Evolutionary conservation across 2,888 invertebrate species (phyloP).

Genomic region (Oligia fasciuncula): DNA sequence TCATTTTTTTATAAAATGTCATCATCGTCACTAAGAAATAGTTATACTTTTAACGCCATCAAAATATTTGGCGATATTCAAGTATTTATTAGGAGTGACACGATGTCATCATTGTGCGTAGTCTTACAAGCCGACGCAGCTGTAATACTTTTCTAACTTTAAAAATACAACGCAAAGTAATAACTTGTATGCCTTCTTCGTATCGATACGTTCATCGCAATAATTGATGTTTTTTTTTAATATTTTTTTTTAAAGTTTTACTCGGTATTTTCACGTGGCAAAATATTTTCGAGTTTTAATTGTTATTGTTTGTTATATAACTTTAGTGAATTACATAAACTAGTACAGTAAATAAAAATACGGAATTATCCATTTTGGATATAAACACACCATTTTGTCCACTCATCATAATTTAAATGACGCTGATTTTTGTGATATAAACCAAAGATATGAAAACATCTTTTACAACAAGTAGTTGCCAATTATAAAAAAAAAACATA

Average conservation of each 20-base stretch:
- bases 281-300: slow-evolving; percentile 45
- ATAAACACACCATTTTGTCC: slow-evolving; percentile 12
- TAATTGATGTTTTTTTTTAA: slow-evolving; percentile 63
- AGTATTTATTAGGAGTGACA: slow-evolving; percentile 46
- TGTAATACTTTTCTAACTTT: slow-evolving; percentile 55
- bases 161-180: slow-evolving; percentile 67
- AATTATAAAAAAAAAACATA: slow-evolving; percentile 39
- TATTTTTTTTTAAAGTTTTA: slow-evolving; percentile 55
- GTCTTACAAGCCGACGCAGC: slow-evolving; percentile 22
- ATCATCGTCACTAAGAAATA: slow-evolving; percentile 31
- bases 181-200: slow-evolving; percentile 67
- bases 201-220: slow-evolving; percentile 66
- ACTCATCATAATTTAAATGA: slow-evolving; percentile 39
- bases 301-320: slow-evolving; percentile 53
- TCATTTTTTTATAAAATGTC: slow-evolving; percentile 36
- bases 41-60: slow-evolving; percentile 58
- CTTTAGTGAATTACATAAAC: slow-evolving; percentile 52
- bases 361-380: slow-evolving; percentile 32
- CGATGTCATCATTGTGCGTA: slow-evolving; percentile 26
- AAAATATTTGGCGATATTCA: slow-evolving; percentile 57
- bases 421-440: slow-evolving; percentile 54
- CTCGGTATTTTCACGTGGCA: slow-evolving; percentile 65
- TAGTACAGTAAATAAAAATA: slow-evolving; percentile 13
- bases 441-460: slow-evolving; percentile 63
- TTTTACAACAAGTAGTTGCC: slow-evolving; percentile 45